Evolutionary conservation across 2,888 invertebrate species (phyloP).

Genomic region (Carcina quercana): DNA sequence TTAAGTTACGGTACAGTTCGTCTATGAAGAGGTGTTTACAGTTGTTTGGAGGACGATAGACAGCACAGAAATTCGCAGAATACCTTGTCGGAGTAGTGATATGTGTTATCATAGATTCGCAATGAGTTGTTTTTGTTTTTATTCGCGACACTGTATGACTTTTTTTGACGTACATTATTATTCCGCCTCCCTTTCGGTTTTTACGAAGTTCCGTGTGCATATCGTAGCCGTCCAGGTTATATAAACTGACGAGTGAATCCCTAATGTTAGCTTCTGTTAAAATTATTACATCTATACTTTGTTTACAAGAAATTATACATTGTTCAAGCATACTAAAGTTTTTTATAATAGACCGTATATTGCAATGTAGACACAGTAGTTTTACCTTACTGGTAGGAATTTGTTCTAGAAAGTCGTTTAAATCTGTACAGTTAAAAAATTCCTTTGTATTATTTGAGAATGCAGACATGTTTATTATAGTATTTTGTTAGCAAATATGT

Average conservation of each 20-base stretch:
- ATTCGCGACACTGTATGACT: slow-evolving; percentile 11
- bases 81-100: slow-evolving; percentile 10
- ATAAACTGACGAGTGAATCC: slow-evolving; percentile 7
- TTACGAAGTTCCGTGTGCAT: slow-evolving; percentile 13
- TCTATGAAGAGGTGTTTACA: slow-evolving; percentile 13
- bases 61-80: slow-evolving; percentile 7
- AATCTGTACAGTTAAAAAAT: not conserved
- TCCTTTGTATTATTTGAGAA: not conserved
- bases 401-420: not conserved
- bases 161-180: slow-evolving; percentile 12
- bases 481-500: not conserved
- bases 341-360: not conserved
- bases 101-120: slow-evolving; percentile 10
- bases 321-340: not conserved
- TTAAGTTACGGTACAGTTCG: slow-evolving; percentile 6
- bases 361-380: not conserved
- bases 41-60: slow-evolving; percentile 12
- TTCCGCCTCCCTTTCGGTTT: slow-evolving; percentile 13
- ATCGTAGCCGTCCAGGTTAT: slow-evolving; percentile 11
- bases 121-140: slow-evolving; percentile 7
- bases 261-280: slow-evolving; percentile 15
- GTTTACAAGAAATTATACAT: not conserved
- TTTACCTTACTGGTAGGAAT: not conserved
- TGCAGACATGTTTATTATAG: not conserved
- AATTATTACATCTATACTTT: slow-evolving; percentile 10